Evolutionary conservation across 2,888 invertebrate species (phyloP).

Genomic region (Megalurothrips usitatus): DNA sequence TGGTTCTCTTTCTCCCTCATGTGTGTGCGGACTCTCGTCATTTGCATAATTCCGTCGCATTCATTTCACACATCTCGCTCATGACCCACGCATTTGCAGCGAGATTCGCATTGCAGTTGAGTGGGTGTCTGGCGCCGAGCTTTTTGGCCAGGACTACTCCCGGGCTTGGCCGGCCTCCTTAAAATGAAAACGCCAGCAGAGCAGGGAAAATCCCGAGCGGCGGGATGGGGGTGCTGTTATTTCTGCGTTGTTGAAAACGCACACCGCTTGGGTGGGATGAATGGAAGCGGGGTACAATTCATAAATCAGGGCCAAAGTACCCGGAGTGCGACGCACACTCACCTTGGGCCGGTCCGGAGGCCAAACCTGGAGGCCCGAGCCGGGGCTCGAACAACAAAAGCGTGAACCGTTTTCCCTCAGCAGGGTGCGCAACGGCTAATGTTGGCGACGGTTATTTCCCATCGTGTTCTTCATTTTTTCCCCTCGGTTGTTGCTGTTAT

Average conservation of each 20-base stretch:
- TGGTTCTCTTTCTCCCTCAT: neutral
- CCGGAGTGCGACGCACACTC: neutral
- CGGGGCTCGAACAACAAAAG: neutral
- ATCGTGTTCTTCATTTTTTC: neutral
- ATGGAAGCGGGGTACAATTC: neutral
- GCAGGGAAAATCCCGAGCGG: neutral
- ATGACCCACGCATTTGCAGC: too few relatives aligned
- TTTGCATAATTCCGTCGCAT: constrained; percentile 5
- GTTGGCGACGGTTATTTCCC: neutral
- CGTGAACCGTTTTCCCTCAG: neutral
- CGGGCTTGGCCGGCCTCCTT: neutral
- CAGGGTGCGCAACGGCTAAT: neutral
- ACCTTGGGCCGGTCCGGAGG: neutral
- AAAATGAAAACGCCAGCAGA: neutral
- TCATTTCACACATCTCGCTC: neutral
- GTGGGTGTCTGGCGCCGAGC: too few relatives aligned
- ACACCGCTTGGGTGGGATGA: neutral
- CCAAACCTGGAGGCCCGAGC: neutral
- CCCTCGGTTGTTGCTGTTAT: neutral
- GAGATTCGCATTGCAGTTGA: too few relatives aligned
- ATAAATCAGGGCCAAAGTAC: neutral
- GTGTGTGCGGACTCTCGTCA: neutral
- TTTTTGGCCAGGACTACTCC: neutral
- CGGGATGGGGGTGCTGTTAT: too few relatives aligned
- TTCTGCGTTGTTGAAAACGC: too few relatives aligned